Evolutionary conservation across 2,113 vertebrate genomes (phyloP).

Genomic region (Microtus ochrogaster): DNA sequence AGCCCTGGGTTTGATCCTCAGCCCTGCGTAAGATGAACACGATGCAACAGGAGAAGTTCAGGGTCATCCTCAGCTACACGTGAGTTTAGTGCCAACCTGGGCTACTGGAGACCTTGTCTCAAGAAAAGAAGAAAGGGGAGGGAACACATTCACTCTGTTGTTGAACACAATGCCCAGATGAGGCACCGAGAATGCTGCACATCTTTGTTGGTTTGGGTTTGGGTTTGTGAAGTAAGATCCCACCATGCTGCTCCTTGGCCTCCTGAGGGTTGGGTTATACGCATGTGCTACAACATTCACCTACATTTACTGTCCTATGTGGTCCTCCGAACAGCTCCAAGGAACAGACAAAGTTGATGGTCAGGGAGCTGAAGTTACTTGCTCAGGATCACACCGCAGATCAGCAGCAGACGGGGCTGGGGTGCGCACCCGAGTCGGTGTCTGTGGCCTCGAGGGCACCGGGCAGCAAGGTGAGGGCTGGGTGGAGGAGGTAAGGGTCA

Average conservation of each 20-base stretch:
- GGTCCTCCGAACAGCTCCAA: background rate
- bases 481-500: background rate
- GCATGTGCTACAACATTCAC: no score
- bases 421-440: accelerated
- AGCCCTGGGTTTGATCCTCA: background rate
- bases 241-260: no score
- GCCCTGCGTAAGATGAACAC: background rate
- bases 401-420: background rate
- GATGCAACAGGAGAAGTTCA: background rate
- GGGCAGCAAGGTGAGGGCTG: background rate
- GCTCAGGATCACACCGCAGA: background rate
- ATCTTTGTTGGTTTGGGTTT: background rate
- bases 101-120: background rate
- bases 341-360: background rate
- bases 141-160: background rate
- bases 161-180: background rate
- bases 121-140: background rate
- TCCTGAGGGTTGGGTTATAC: background rate
- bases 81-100: background rate
- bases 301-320: background rate
- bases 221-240: background rate
- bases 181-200: background rate
- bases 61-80: background rate
- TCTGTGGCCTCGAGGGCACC: background rate
- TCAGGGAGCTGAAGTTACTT: conserved; percentile 15